Conservation (phyloP, 2,888 invertebrate genomes). For the Stramonita haemastoma region DNA sequence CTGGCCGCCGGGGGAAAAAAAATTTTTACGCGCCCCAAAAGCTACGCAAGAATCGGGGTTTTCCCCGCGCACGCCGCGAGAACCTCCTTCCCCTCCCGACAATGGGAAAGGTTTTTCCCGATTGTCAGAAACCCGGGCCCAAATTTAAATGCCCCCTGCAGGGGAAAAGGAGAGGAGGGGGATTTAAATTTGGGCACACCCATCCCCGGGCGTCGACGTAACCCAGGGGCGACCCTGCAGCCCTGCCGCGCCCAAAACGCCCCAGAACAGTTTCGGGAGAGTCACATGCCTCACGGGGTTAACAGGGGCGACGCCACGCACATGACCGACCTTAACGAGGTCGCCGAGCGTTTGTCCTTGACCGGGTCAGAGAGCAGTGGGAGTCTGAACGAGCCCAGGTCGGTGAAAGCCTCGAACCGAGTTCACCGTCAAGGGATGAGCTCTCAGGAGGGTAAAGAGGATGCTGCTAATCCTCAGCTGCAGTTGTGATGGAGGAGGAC, state of each 20-base stretch:
- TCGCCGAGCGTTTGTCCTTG: conserved; percentile 47
- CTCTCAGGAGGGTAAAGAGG: no score
- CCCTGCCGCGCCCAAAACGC: conserved; percentile 73
- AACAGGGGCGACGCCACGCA: neutral
- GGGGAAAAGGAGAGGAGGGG: conserved; percentile 42
- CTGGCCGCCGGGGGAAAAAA: no score
- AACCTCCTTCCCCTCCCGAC: conserved; percentile 47
- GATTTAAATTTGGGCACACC: no score
- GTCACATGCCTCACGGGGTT: conserved; percentile 5
- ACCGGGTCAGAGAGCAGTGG: conserved; percentile 39
- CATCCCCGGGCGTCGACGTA: no score
- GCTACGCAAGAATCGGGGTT: no score
- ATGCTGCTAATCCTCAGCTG: no score
- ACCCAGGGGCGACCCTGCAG: conserved; percentile 23
- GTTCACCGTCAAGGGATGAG: neutral
- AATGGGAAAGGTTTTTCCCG: no score
- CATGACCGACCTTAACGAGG: conserved; percentile 48
- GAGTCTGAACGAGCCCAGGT: conserved; percentile 27
- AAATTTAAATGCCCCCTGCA: no score
- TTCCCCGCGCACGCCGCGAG: conserved; percentile 50
- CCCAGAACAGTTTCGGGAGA: conserved; percentile 77
- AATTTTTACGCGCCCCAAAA: no score
- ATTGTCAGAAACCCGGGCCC: conserved; percentile 50
- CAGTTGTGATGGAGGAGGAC: no score
- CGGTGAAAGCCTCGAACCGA: conserved; percentile 17